Conservation (phyloP, 2,888 invertebrate species). For the Hololepta plana region DNA sequence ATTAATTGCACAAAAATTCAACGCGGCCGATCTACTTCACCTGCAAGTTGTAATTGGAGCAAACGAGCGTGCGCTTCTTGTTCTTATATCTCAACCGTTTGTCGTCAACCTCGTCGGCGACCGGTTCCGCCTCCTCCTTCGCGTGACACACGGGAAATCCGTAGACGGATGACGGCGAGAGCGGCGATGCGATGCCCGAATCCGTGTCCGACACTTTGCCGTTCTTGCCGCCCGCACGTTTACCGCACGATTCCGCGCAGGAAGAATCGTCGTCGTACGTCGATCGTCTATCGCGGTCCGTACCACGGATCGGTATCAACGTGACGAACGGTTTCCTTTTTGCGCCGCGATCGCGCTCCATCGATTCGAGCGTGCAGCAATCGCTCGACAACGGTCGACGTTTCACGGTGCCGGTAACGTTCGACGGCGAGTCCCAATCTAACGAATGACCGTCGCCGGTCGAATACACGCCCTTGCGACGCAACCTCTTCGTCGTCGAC, state of each 20-base stretch:
- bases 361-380: slow-evolving; percentile 10
- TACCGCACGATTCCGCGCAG: slow-evolving; percentile 1
- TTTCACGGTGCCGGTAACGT: slow-evolving; percentile 54
- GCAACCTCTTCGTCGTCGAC: slow-evolving; percentile 13
- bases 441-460: slow-evolving; percentile 21
- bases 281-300: no score
- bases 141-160: slow-evolving; percentile 20
- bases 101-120: no score
- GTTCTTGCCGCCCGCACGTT: slow-evolving; percentile 14
- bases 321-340: no score
- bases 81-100: no score
- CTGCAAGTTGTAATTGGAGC: no score
- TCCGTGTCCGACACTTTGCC: slow-evolving; percentile 26
- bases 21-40: no score
- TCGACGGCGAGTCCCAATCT: slow-evolving; percentile 58
- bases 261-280: no score
- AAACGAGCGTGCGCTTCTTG: no score
- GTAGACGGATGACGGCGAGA: slow-evolving; percentile 23
- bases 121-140: no score
- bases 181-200: slow-evolving; percentile 27
- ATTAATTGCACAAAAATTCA: no score
- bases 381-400: slow-evolving; percentile 40
- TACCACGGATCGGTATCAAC: no score
- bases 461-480: slow-evolving; percentile 15
- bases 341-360: no score